Conservation (phyloP, 2,888 invertebrate genomes). For the Gymnosoma rotundatum region DNA sequence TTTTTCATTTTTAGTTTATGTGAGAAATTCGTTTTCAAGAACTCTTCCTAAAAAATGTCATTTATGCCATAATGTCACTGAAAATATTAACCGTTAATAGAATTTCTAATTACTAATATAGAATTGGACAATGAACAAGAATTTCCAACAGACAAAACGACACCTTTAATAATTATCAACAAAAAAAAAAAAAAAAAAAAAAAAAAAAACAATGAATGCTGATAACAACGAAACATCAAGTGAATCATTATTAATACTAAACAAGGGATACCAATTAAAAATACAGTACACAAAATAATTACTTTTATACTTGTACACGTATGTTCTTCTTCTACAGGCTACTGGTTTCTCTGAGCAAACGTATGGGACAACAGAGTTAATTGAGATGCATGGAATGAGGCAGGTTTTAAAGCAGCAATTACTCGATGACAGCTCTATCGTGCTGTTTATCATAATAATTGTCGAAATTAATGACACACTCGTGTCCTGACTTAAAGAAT, state of each 20-base stretch:
- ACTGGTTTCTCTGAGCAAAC: not conserved
- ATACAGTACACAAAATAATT: constrained; percentile 25
- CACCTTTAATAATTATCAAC: constrained; percentile 56
- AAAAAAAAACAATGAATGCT: constrained; percentile 2
- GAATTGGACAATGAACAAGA: not conserved
- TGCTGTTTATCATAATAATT: constrained; percentile 68
- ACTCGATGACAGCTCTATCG: constrained; percentile 68
- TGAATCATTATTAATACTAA: constrained; percentile 1
- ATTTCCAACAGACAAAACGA: constrained; percentile 56
- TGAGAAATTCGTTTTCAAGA: constrained; percentile 14
- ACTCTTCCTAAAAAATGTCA: not conserved
- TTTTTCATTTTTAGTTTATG: constrained; percentile 2
- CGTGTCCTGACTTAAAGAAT: constrained; percentile 63
- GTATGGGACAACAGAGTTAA: constrained; percentile 2
- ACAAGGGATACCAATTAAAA: constrained; percentile 41
- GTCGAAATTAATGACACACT: constrained; percentile 67
- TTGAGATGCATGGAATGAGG: constrained; percentile 64
- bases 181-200: constrained; percentile 30
- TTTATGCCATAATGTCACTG: constrained; percentile 43
- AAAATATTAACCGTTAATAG: constrained; percentile 22
- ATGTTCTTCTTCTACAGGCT: not conserved
- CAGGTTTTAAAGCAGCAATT: constrained; percentile 55
- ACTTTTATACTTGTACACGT: not conserved
- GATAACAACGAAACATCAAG: constrained; percentile 3
- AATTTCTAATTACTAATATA: constrained; percentile 58